These are phyloP conservation scores for Crocallis elinguaria DNA, from an alignment of 2,888 invertebrate species.

Conservation along the genomic window DNA sequence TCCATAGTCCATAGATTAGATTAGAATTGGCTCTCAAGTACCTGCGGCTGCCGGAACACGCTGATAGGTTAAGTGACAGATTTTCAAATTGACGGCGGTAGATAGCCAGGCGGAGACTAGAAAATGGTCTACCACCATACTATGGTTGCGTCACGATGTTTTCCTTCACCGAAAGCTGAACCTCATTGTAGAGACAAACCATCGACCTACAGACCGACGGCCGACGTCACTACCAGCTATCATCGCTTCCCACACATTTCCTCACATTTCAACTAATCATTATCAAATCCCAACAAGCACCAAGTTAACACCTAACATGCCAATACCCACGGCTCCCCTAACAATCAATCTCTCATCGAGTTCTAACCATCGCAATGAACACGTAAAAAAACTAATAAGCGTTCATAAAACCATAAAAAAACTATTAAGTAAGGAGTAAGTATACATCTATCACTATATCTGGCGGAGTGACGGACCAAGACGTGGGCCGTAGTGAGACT, in stretches of 20 bases:
- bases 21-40: too few relatives aligned
- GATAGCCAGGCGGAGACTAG: too few relatives aligned
- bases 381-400: conserved; percentile 56
- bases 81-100: too few relatives aligned
- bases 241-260: background rate
- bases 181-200: too few relatives aligned
- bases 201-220: too few relatives aligned
- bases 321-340: conserved; percentile 7
- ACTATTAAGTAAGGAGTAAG: conserved; percentile 59
- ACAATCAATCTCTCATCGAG: conserved; percentile 26
- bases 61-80: too few relatives aligned
- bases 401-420: conserved; percentile 55
- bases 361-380: conserved; percentile 36
- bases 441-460: conserved; percentile 56
- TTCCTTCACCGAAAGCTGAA: too few relatives aligned
- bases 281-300: conserved; percentile 1
- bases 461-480: conserved; percentile 49
- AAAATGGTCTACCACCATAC: too few relatives aligned
- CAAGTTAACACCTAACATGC: conserved; percentile 17
- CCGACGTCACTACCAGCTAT: too few relatives aligned
- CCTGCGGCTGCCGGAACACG: too few relatives aligned
- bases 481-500: conserved; percentile 8
- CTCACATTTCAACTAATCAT: conserved; percentile 1
- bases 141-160: too few relatives aligned
- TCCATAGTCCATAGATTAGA: too few relatives aligned